These are phyloP conservation scores for Ecliptopera silaceata DNA, from an alignment of 2,888 invertebrate genomes.

Conservation along the genomic window DNA sequence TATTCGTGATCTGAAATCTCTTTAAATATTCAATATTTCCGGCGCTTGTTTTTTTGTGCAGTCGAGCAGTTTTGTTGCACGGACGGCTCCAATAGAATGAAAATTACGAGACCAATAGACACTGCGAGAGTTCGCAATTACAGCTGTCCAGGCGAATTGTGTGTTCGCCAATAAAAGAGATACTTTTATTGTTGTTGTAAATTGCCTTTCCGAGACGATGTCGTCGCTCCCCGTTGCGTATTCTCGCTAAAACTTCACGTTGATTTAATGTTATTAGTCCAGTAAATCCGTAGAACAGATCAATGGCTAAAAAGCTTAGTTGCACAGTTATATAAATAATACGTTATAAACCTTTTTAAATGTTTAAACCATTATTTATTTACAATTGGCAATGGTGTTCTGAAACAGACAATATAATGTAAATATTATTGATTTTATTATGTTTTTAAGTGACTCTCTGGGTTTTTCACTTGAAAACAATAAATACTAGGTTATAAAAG, in stretches of 20 bases:
- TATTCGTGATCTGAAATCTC: no score
- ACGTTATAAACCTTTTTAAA: conserved; percentile 8
- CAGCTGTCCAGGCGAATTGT: conserved; percentile 78
- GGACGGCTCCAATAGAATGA: conserved; percentile 54
- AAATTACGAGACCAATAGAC: conserved; percentile 77
- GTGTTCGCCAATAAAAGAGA: conserved; percentile 77
- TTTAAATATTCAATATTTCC: no score
- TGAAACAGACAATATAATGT: background rate
- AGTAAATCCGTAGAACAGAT: conserved; percentile 44
- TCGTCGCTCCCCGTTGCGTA: conserved; percentile 61
- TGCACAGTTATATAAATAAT: no score
- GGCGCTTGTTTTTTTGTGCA: no score
- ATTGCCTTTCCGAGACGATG: conserved; percentile 62
- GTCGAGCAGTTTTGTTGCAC: background rate
- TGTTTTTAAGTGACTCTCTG: no score
- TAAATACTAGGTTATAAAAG: no score
- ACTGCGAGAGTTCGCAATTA: conserved; percentile 74
- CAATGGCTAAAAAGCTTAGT: conserved; percentile 37
- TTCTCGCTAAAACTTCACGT: conserved; percentile 60
- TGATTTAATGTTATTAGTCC: conserved; percentile 67
- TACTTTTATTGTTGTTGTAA: conserved; percentile 79
- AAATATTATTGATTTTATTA: no score
- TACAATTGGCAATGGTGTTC: background rate
- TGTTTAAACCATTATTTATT: background rate
- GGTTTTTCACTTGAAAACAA: no score